Base-by-base conservation (phyloP, 2,888 invertebrate genomes). In the Panopea generosa region DNA sequence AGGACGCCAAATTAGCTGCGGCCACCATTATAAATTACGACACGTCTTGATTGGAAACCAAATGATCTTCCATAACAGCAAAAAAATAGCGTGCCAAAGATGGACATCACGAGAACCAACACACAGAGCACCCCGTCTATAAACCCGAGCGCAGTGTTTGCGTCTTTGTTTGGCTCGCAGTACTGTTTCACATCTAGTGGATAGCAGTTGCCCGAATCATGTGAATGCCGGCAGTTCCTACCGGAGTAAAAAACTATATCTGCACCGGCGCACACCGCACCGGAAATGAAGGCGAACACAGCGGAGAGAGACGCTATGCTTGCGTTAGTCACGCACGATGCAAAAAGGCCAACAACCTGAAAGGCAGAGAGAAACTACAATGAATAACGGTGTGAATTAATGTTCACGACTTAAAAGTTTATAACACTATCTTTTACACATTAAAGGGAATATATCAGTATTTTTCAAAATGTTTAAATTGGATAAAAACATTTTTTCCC, bases 221-320 rank as follows among this genome's bases (percentile, higher is more conserved):
- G n/a, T n/a, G n/a, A n/a, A n/a, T n/a, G n/a, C n/a, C n/a, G n/a
- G 45, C 52, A 45, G 14, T 56, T 57, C 2, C 40, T 50, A 11
- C 70, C 33, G 2, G 33, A 49, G 50, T 62, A 56, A 47, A 76
- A 66, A 0, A 11, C 14, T 7, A 76, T 76, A 27, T 71, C 70
- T 49, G 70, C 76, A 20, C 76, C 76, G 20, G 76, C 66, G 47
- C 76, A 76, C 1, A 76, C 62, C 1, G 70, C 70, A 4, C 76
- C 76, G 9, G 76, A 70, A 7, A 76, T 16, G 14, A 76, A 66
- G 1, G 70, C 70, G 24, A 76, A 69, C 20, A 62, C 70, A 2
- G 56, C 67, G 4, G 70, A 53, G 9, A 76, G 16, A 0, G 49
- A 43, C n/a, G 76, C 38, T 9, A 76, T 20, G 1, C 56, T 57